Evolutionary conservation across 2,113 vertebrate genomes (phyloP), one percentile per base, ranked within the genome.

Genomic region (Colaptes auratus): DNA sequence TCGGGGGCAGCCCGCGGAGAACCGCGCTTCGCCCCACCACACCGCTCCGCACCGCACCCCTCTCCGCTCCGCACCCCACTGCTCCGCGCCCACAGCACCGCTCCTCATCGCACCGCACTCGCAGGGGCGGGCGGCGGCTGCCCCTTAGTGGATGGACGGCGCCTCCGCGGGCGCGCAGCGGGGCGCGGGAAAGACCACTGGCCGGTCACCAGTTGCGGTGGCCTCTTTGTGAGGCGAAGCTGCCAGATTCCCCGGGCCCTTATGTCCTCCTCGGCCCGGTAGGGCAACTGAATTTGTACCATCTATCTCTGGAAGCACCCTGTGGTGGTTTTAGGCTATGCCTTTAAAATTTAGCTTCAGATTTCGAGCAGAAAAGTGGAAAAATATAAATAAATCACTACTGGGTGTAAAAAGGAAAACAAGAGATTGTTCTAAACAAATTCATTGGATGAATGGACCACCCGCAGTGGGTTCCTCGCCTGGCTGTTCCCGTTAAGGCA

Each of bases 161-260:
- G 31, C 50, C 61, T 80, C 91, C 87, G 77, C 82, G 91, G 82
- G 76, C 86, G 91, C 82, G 71, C 46, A 72, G 76, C 71, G 76
- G 56, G 31, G 35, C 35, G 44, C 39, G 31, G 33, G 33, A 50
- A 50, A 33, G 33, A 27, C 33, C 9, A 52, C 70, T 12, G 58
- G 53, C 14, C 15, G 30, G 30, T n/a, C 50, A 15, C 16, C 16
- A 27, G 27, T 5, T 11, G 33, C 30, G 23, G 17, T 36, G 52
- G 27, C 61, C 25, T 8, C 21, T 16, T 6, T 36, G 15, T 8
- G n/a, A 16, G 42, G 28, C 35, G 48, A 18, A 27, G 23, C 27
- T 8, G 28, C 31, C 50, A 50, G 27, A 5, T 21, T 5, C 71
- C 18, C 17, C 64, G 23, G 46, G 9, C n/a, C 21, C 23, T 42